Evolutionary conservation across 2,888 invertebrate species (phyloP), one percentile per base, ranked within the genome.

Genomic region (Morpho achilles): DNA sequence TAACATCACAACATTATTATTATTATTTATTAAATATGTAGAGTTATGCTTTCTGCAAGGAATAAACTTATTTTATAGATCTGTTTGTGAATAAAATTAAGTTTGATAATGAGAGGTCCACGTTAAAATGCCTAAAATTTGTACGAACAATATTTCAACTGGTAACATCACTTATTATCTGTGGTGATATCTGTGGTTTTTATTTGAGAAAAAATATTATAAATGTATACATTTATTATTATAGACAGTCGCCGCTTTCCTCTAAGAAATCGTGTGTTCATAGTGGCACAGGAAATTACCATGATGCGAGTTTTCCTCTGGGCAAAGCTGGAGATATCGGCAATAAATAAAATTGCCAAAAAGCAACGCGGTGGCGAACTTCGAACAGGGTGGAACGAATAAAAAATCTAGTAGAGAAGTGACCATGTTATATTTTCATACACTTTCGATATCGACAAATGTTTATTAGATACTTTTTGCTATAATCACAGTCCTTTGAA

Each of bases 281-380:
- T 61, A 66, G 60, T 60, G 72, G 67, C 70, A 83, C 87, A 85
- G 87, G 87, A 87, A 87, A 89, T 88, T 86, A 88, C 84, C 82
- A 86, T 84, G 84, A 83, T 77, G 77, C 74, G 76, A 82, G 80
- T 79, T 86, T 86, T 85, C 80, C 83, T 79, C 73, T 65, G 71
- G 71, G 72, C 66, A 70, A 72, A 74, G 74, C 72, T 74, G 74
- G 76, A 82, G 74, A 82, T 78, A 77, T 80, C 77, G 76, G 73
- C 80, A 84, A 87, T 86, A 87, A 86, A 87, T 87, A 86, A 83
- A 81, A 87, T 87, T 82, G 83, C 77, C 77, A 83, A 84, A 82
- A 82, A 82, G 82, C 82, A 79, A 70, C 69, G 71, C 66, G 69
- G 67, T 69, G 71, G 63, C 67, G 69, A 65, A 66, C 65, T 68